These are phyloP conservation scores for Aplidium turbinatum DNA, from an alignment of 23 tunicate species.

Conservation along the genomic window DNA sequence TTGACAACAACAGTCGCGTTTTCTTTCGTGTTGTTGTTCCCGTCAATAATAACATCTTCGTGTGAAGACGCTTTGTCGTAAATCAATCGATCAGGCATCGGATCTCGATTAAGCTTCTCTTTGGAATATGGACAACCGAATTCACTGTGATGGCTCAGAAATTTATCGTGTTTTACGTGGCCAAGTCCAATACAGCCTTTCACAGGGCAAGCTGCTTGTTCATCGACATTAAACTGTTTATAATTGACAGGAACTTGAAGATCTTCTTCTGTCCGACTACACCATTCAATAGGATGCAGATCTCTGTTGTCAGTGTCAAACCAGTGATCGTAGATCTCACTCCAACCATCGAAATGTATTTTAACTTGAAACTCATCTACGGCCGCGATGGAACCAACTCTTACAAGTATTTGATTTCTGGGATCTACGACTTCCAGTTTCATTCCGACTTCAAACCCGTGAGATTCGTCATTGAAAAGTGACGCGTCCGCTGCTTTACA, in stretches of 20 bases:
- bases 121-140: constrained; percentile 83
- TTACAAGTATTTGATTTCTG: constrained; percentile 49
- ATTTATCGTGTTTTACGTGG: constrained; percentile 50
- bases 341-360: constrained; percentile 87
- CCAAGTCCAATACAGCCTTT: constrained; percentile 72
- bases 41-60: constrained; percentile 2
- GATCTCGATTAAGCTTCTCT: constrained; percentile 50
- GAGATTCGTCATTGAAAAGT: constrained; percentile 19
- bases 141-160: constrained; percentile 65
- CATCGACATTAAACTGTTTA: background rate
- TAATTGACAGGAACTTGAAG: constrained; percentile 40
- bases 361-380: constrained; percentile 39
- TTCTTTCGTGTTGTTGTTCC: constrained; percentile 10
- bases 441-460: constrained; percentile 63
- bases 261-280: constrained; percentile 34
- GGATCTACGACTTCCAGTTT: constrained; percentile 79
- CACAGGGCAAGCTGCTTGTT: constrained; percentile 52
- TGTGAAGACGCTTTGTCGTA: background rate
- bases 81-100: constrained; percentile 26
- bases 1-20: background rate
- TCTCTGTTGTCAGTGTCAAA: constrained; percentile 58
- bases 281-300: constrained; percentile 69
- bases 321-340: constrained; percentile 67
- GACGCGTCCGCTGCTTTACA: constrained; percentile 32
- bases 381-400: constrained; percentile 60